Conservation (phyloP, 2,113 vertebrate genomes). For the Camarhynchus parvulus region DNA sequence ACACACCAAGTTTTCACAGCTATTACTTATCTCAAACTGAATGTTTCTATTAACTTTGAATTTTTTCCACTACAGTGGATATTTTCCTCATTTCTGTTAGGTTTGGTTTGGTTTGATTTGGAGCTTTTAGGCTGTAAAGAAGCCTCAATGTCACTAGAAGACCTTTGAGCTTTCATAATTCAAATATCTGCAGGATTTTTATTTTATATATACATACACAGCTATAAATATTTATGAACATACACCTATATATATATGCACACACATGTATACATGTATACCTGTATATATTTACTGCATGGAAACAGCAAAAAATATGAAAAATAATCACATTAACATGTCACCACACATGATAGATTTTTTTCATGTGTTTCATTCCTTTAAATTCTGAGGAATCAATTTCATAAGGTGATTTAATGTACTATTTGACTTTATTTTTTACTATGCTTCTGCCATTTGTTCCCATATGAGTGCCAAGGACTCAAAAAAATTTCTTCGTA, state of each 20-base stretch:
- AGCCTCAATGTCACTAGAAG: not conserved
- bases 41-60: not conserved
- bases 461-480: not conserved
- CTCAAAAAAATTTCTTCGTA: not conserved
- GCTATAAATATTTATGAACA: not conserved
- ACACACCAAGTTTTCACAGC: not conserved
- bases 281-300: too few relatives aligned
- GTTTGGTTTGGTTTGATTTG: not conserved
- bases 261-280: too few relatives aligned
- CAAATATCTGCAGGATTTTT: not conserved
- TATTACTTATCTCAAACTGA: not conserved
- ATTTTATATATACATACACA: not conserved
- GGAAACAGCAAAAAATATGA: not conserved
- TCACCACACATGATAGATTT: not conserved
- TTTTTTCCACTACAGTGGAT: not conserved
- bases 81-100: not conserved
- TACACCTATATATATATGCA: accelerated
- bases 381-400: not conserved
- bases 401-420: not conserved
- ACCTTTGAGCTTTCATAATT: not conserved
- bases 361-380: not conserved
- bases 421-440: not conserved
- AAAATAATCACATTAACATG: not conserved
- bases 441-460: not conserved
- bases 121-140: not conserved